Conservation (phyloP, 2,888 invertebrate species). For the Anaspis maculata region DNA sequence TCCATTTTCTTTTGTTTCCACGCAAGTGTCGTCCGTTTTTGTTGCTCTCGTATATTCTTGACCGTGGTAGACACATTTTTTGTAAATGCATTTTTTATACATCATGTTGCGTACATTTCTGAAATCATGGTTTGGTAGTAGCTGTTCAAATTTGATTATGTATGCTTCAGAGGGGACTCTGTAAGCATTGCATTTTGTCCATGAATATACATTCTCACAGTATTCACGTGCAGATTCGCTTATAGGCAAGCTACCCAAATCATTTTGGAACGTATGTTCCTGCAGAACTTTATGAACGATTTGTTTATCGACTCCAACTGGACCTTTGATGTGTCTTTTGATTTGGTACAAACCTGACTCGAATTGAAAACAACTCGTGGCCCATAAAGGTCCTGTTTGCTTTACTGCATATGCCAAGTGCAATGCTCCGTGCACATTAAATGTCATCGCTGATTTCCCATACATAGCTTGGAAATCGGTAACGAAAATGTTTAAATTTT, state of each 20-base stretch:
- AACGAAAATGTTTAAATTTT: not conserved
- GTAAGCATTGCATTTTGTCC: too few species aligned
- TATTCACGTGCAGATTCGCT: too few species aligned
- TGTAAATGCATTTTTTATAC: not conserved
- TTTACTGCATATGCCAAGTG: not conserved
- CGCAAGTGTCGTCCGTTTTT: not conserved
- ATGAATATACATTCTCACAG: too few species aligned
- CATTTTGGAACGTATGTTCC: not conserved
- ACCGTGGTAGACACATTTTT: not conserved
- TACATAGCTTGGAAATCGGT: not conserved
- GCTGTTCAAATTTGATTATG: too few species aligned
- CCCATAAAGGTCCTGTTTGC: not conserved
- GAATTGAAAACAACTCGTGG: not conserved
- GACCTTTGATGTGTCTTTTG: not conserved
- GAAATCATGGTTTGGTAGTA: too few species aligned
- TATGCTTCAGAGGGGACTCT: too few species aligned
- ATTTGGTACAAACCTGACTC: not conserved
- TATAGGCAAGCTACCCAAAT: too few species aligned
- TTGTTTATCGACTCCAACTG: slow-evolving; percentile 1
- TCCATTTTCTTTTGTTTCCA: not conserved
- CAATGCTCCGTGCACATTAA: not conserved
- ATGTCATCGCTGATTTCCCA: not conserved
- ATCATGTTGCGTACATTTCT: too few species aligned
- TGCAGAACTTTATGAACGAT: not conserved
- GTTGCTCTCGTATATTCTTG: not conserved